Percentiles rank a stretch among this genome's conserved stretches.
phyloP scores from a whole-genome alignment of 2,888 invertebrate genomes.

The Pyrrhosoma nymphula region DNA sequence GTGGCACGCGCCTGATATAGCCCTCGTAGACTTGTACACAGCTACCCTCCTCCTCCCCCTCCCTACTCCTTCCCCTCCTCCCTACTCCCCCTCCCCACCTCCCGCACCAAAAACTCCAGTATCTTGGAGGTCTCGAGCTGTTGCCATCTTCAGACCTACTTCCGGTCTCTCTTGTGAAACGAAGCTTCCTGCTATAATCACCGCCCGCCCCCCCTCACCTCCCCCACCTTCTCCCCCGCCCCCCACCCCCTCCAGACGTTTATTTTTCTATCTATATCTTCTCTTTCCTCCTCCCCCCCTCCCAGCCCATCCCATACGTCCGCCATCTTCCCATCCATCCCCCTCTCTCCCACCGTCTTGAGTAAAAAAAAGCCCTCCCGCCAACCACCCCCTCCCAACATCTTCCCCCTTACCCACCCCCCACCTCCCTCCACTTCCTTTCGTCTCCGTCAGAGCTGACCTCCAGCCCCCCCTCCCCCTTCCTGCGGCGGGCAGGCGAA shows the following conservation, averaged over 20 bases:
- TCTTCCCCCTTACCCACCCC: not conserved
- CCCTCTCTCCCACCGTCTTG: too few species aligned
- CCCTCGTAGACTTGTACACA: conserved; percentile 16
- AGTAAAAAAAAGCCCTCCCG: too few species aligned
- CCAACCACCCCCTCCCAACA: not conserved
- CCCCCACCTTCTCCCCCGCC: not conserved
- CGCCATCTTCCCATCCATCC: not conserved
- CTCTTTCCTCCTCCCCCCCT: not conserved
- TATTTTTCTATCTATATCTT: too few species aligned
- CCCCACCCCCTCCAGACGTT: not conserved
- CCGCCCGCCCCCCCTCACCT: not conserved
- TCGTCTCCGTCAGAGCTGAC: not conserved
- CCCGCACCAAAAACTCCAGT: not conserved
- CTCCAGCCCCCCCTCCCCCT: not conserved
- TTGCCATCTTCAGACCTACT: conserved; percentile 59
- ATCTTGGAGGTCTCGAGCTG: conserved; percentile 51
- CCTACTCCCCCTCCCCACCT: not conserved
- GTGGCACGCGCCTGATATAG: conserved; percentile 63
- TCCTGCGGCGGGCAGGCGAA: not conserved
- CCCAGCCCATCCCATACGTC: not conserved
- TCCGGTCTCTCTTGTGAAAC: conserved; percentile 65
- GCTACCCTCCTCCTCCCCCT: not conserved
- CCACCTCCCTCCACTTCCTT: not conserved
- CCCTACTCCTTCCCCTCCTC: not conserved
- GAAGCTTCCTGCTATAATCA: conserved; percentile 62